These are phyloP conservation scores for Chloroceryle aenea DNA, from an alignment of 2,113 vertebrate species.

Conservation along the genomic window DNA sequence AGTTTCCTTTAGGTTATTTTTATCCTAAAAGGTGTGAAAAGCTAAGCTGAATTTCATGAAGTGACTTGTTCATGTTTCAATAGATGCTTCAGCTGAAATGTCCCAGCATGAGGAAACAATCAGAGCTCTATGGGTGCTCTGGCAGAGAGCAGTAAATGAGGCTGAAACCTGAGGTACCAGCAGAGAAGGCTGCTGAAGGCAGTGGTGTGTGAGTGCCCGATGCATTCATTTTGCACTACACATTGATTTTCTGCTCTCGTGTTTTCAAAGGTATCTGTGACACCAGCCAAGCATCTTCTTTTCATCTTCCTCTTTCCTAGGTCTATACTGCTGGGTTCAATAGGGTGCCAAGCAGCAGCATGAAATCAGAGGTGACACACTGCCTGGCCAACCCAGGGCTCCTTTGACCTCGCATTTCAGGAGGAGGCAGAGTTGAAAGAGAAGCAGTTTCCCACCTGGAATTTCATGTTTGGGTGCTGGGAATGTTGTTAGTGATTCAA, in stretches of 20 bases:
- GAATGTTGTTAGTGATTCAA: neutral
- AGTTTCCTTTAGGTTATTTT: conserved; percentile 12
- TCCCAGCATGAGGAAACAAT: neutral
- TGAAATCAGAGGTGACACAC: neutral
- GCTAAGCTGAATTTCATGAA: neutral
- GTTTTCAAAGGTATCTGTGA: neutral
- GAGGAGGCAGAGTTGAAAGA: neutral
- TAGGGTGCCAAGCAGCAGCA: neutral
- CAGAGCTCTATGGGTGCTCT: fast-evolving
- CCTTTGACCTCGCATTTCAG: neutral
- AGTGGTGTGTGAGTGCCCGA: neutral
- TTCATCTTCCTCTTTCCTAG: neutral
- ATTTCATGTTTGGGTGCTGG: conserved; percentile 24
- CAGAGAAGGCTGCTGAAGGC: neutral
- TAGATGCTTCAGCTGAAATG: neutral
- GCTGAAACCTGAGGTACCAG: neutral
- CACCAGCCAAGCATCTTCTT: neutral
- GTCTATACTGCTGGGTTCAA: fast-evolving
- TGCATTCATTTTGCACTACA: neutral
- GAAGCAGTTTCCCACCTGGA: conserved; percentile 3
- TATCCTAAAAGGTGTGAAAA: neutral
- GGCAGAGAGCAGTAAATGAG: neutral
- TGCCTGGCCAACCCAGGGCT: neutral
- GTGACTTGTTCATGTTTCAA: neutral
- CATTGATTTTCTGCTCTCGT: neutral